These are phyloP conservation scores for Trichonephila clavipes DNA, from an alignment of 1,140 invertebrate genomes.

Conservation along the genomic window DNA sequence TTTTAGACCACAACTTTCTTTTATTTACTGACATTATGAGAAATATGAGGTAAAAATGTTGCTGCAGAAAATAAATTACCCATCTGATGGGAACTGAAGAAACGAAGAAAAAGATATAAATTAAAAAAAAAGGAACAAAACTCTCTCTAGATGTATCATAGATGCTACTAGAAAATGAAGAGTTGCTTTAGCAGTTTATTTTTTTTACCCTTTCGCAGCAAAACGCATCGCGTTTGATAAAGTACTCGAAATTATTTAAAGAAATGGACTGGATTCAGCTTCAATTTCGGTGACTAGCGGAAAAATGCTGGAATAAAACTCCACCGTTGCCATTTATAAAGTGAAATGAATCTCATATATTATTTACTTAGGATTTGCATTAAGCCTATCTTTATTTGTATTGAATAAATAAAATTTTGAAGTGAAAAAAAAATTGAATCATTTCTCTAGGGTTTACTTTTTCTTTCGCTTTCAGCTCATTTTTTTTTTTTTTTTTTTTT, in stretches of 20 bases:
- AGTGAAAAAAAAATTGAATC: neutral
- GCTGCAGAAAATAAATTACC: slow-evolving; percentile 2
- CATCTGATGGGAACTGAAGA: slow-evolving; percentile 1
- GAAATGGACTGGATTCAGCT: neutral
- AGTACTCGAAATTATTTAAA: slow-evolving; percentile 19
- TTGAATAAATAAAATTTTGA: neutral
- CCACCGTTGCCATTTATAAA: neutral
- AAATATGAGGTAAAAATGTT: slow-evolving; percentile 23
- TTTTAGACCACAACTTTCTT: slow-evolving; percentile 4
- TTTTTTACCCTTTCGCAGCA: neutral
- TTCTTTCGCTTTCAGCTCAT: too few relatives aligned
- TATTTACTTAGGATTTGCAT: neutral
- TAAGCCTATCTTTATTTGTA: neutral
- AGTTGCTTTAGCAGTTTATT: neutral
- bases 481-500: too few relatives aligned
- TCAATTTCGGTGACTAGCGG: neutral
- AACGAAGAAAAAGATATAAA: neutral
- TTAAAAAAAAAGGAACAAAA: neutral
- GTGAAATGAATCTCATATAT: slow-evolving; percentile 10
- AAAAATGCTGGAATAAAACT: neutral
- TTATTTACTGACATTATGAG: slow-evolving; percentile 38
- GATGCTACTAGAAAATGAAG: slow-evolving; percentile 7
- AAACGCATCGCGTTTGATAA: slow-evolving; percentile 12
- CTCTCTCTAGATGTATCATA: neutral
- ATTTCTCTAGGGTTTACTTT: too few relatives aligned